Conservation (phyloP, 1,140 invertebrate genomes). For the Brachionus rubens region DNA sequence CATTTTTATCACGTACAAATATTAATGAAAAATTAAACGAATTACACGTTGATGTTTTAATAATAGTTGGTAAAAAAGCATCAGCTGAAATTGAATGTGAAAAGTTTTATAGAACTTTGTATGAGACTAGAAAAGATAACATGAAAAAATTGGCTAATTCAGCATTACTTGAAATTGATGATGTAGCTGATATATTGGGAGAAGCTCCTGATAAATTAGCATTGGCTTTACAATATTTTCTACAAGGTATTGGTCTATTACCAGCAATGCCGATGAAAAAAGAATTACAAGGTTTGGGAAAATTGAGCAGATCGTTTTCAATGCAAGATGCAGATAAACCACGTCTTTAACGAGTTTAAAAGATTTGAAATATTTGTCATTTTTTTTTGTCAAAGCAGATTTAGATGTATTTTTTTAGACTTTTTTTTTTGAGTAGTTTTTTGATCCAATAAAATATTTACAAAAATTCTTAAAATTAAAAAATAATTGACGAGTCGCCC, state of each 20-base stretch:
- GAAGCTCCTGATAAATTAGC: slow-evolving; percentile 34
- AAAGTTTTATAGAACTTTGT: slow-evolving; percentile 30
- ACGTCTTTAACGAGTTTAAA: neutral
- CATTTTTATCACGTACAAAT: slow-evolving; percentile 45
- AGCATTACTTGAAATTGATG: slow-evolving; percentile 36
- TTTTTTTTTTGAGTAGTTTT: too few relatives aligned
- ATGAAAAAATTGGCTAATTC: slow-evolving; percentile 38
- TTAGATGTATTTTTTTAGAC: too few relatives aligned
- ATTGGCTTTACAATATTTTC: slow-evolving; percentile 41
- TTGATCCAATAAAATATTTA: too few relatives aligned
- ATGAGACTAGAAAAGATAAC: slow-evolving; percentile 3
- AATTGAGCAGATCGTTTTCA: slow-evolving; percentile 1
- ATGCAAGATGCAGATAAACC: slow-evolving; percentile 11
- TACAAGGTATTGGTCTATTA: slow-evolving; percentile 42
- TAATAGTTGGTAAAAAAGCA: slow-evolving; percentile 41
- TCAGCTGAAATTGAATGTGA: neutral
- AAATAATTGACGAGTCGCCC: too few relatives aligned
- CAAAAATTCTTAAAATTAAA: too few relatives aligned
- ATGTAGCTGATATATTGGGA: slow-evolving; percentile 32
- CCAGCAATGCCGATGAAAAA: slow-evolving; percentile 43
- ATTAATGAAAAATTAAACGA: slow-evolving; percentile 2
- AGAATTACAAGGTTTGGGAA: slow-evolving; percentile 12
- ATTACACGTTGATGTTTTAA: slow-evolving; percentile 15
- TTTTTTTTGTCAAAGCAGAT: neutral
- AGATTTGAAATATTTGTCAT: neutral